phyloP scores from a whole-genome alignment of 2,113 vertebrate genomes.

The Daboia siamensis region DNA sequence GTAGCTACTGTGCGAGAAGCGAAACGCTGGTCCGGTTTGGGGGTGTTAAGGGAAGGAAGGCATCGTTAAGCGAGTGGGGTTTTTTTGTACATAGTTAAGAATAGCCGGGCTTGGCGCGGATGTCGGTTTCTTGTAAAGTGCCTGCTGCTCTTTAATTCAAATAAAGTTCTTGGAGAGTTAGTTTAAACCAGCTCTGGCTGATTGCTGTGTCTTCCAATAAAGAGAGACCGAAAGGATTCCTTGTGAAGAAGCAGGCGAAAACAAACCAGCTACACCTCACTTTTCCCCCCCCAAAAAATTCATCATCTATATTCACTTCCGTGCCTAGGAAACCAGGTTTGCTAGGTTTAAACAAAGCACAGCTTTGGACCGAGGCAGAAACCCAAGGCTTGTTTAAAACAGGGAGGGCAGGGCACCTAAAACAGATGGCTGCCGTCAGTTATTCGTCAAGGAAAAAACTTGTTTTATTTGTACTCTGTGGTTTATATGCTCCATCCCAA shows the following conservation, averaged over 20 bases:
- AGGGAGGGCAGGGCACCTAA: neutral
- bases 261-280: neutral
- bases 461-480: too few species aligned
- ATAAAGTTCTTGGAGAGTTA: constrained; percentile 77
- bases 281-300: too few species aligned
- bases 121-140: constrained; percentile 77
- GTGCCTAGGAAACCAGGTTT: too few species aligned
- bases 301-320: too few species aligned
- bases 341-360: too few species aligned
- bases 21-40: neutral
- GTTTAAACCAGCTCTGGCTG: constrained; percentile 24
- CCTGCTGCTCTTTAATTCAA: constrained; percentile 79
- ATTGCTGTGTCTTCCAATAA: neutral
- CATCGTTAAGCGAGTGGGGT: neutral
- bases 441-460: too few species aligned
- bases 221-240: neutral
- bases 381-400: neutral
- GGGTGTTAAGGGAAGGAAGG: constrained; percentile 32
- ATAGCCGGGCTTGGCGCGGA: constrained; percentile 36
- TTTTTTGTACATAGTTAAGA: constrained; percentile 19
- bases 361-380: neutral
- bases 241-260: neutral
- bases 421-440: too few species aligned
- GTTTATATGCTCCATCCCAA: too few species aligned
- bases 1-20: constrained; percentile 15